Conservation (phyloP, 2,888 invertebrate species). For the Epirrhoe tristata region DNA sequence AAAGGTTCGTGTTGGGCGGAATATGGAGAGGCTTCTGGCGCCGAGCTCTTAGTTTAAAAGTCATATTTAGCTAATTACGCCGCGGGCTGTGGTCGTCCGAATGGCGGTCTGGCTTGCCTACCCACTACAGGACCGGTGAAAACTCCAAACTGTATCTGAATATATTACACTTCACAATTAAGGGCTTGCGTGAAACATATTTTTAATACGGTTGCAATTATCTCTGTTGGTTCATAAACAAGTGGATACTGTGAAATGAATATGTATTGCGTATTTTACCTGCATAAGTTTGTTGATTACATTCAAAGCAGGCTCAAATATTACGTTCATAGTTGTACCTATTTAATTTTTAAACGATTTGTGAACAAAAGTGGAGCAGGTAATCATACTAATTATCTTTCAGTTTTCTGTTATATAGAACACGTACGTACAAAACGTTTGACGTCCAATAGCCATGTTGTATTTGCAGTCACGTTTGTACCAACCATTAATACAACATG, state of each 20-base stretch:
- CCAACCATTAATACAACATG: conserved; percentile 35
- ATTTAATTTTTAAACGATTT: background rate
- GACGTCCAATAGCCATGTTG: background rate
- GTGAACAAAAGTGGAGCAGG: background rate
- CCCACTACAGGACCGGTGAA: conserved; percentile 50
- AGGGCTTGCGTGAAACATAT: conserved; percentile 45
- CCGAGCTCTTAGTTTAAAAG: conserved; percentile 75
- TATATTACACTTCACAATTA: conserved; percentile 56
- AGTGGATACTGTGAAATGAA: conserved; percentile 36
- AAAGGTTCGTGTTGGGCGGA: conserved; percentile 57
- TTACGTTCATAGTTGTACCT: background rate
- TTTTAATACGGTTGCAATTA: conserved; percentile 49
- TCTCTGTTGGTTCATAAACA: conserved; percentile 44
- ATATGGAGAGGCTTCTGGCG: conserved; percentile 63
- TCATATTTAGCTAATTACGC: conserved; percentile 80
- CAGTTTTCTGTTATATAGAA: background rate
- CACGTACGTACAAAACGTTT: background rate
- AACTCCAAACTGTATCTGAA: conserved; percentile 57
- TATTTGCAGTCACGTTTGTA: background rate
- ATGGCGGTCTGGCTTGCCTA: conserved; percentile 52
- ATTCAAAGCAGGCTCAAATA: background rate
- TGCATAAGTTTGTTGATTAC: background rate
- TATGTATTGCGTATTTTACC: conserved; percentile 31
- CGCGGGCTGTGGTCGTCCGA: conserved; percentile 62
- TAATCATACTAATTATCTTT: background rate